A percentile compares a stretch with the other conserved stretches of the same genome.
phyloP scores from a whole-genome alignment of 2,113 vertebrate genomes.

The Sterrhoptilus dennistouni region DNA sequence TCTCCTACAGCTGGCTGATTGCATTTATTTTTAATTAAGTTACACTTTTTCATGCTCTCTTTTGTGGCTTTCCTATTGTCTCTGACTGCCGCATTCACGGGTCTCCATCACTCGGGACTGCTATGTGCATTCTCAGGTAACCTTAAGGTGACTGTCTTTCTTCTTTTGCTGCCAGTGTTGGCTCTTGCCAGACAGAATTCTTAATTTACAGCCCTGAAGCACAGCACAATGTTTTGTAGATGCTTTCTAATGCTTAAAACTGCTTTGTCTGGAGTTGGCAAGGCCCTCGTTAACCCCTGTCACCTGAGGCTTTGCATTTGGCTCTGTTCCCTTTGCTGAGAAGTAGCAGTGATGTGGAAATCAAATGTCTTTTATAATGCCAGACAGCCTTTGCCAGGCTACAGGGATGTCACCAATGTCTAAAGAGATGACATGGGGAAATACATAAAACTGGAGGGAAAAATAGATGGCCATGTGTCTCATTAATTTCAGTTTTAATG shows the following conservation, averaged over 20 bases:
- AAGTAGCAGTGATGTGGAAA: constrained; percentile 60
- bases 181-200: not conserved
- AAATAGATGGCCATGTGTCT: constrained; percentile 21
- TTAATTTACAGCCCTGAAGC: not conserved
- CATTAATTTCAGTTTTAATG: constrained; percentile 11
- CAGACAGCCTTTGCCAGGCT: constrained; percentile 43
- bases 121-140: not conserved
- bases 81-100: not conserved
- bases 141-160: not conserved
- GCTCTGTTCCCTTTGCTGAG: constrained; percentile 44
- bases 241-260: constrained; percentile 40
- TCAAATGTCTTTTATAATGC: constrained; percentile 47
- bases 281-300: constrained; percentile 18
- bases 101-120: not conserved
- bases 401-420: constrained; percentile 27
- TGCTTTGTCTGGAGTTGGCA: constrained; percentile 46
- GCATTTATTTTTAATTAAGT: not conserved
- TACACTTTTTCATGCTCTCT: not conserved
- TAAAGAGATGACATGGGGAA: constrained; percentile 47
- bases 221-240: not conserved
- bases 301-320: constrained; percentile 45
- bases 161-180: not conserved
- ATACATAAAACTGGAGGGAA: constrained; percentile 36
- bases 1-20: not conserved
- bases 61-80: not conserved